Conservation (phyloP, 2,113 vertebrate species). For the Acanthochromis polyacanthus region DNA sequence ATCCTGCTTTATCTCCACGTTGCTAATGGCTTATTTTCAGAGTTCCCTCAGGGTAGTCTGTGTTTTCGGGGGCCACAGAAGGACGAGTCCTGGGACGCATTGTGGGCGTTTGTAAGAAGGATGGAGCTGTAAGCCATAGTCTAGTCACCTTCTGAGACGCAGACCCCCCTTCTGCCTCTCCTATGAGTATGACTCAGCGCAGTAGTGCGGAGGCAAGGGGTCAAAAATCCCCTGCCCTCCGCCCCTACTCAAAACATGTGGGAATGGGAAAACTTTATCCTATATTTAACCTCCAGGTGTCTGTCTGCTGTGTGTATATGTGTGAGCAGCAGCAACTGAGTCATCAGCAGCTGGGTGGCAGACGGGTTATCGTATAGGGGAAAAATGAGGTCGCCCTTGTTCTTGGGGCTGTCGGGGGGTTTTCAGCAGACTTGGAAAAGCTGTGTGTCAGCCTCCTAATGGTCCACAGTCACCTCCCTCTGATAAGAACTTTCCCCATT, state of each 20-base stretch:
- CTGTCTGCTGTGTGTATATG: slow-evolving; percentile 53
- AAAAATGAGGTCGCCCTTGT: slow-evolving; percentile 24
- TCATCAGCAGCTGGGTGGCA: slow-evolving; percentile 71
- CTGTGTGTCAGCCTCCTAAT: slow-evolving; percentile 23
- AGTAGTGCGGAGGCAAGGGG: slow-evolving; percentile 76
- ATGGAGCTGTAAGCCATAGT: slow-evolving; percentile 39
- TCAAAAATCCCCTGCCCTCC: slow-evolving; percentile 75
- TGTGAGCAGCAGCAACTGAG: slow-evolving; percentile 56
- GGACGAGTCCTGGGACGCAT: slow-evolving; percentile 41
- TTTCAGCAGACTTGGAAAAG: slow-evolving; percentile 48
- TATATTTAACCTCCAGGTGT: slow-evolving; percentile 87
- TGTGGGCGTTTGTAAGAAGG: slow-evolving; percentile 61
- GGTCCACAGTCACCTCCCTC: slow-evolving; percentile 28
- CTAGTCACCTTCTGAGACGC: slow-evolving; percentile 50
- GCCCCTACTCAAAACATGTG: slow-evolving; percentile 72
- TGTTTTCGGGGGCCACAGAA: slow-evolving; percentile 50
- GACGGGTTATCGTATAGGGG: slow-evolving; percentile 56
- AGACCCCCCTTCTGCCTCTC: not conserved
- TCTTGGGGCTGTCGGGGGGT: slow-evolving; percentile 19
- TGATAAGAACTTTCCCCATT: slow-evolving; percentile 45
- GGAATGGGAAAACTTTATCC: slow-evolving; percentile 82
- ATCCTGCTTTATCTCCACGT: slow-evolving; percentile 20
- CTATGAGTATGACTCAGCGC: slow-evolving; percentile 63
- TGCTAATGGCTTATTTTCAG: slow-evolving; percentile 40
- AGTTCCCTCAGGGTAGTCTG: slow-evolving; percentile 44